Base-by-base conservation (phyloP, 2,797 vertebrate genomes). In the Saxicola maurus region DNA sequence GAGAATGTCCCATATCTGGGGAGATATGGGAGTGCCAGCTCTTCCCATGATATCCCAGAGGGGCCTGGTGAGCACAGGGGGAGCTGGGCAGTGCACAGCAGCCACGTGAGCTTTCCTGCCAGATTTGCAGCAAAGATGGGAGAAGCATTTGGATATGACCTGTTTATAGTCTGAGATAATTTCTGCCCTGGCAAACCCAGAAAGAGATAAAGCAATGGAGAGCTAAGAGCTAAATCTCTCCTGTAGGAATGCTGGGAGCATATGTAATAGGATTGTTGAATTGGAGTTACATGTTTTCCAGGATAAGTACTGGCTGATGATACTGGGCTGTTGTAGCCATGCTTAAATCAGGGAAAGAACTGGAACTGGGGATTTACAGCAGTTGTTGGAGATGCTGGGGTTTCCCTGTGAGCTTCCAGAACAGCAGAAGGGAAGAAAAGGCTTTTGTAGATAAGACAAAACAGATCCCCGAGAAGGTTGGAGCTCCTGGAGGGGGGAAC, bases 201-300 rank as follows among this genome's bases (percentile, higher is more conserved):
- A 1, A 64, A 37, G 82, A 90, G 84, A 90, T 89, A 61, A 93
- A 92, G 87, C 82, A 71, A 48, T 25, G 71, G 85, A 84, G 64
- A 93, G 74, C 92, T 86, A 12, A 90, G 82, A 87, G 86, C 86
- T 87, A 59, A 94, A 94, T 81, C 92, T 92, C 31, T 66, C 55
- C 93, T 79, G 61, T 67, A 51, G 62, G 64, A 79, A 81, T 27
- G 66, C 82, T 69, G 17, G 84, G 52, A 94, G 87, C 73, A 55
- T 21, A 16, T 76, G 92, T 93, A 95, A 95, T 79, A 92, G 93
- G 93, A 95, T 94, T 92, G 91, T 11, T 64, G 90, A 89, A 83
- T 28, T 71, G 80, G 64, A 93, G 92, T 82, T 95, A 43, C 77
- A 42, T 57, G 80, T 86, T 90, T 71, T 72, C 53, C 60, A 69